Evolutionary conservation across 92 coral and sea anemone genomes (phyloP), one percentile per base, ranked within the genome.

Genomic region (Pocillopora grandis): DNA sequence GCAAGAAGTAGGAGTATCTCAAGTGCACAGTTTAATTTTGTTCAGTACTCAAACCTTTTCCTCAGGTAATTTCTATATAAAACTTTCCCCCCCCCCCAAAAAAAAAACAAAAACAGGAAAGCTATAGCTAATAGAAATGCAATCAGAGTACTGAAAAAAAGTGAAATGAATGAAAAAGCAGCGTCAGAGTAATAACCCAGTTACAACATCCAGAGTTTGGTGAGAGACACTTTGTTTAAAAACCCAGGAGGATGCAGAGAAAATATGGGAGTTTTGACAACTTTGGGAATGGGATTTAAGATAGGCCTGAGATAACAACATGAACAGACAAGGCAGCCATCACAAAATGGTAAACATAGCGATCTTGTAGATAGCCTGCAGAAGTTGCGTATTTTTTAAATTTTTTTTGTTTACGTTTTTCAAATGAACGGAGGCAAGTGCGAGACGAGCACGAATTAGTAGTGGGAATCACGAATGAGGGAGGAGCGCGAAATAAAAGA

Each of bases 251-350:
- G 58, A 77, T 61, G 33, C 37, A 19, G 10, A 62, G 80, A 1
- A 67, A 58, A 76, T 56, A 59, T 59, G 80, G 80, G 3, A 76
- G 80, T 58, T 58, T 76, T 17, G 80, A 76, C 12, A 76, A 67
- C 19, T 55, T 59, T 58, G 80, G 78, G 49, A 56, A 75, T 55
- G 78, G 11, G 10, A 27, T 27, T 27, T 27, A 27, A 27, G 31
- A 27, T 27, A 27, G 31, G 31, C 31, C 31, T 27, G 31, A 27
- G 31, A 27, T 27, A 27, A 27, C 31, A 27, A 27, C 31, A 27
- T 27, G 31, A 27, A 75, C 5, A 1, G 65, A 75, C 3, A 27
- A 55, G 35, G 27, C 48, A 75, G 78, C 78, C 78, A 57, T 75
- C 78, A 75, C 78, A 49, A 75, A 64, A 75, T 20, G 63, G 5